These are phyloP conservation scores for Columba guinea DNA, from an alignment of 2,797 vertebrate genomes.

Conservation along the genomic window DNA sequence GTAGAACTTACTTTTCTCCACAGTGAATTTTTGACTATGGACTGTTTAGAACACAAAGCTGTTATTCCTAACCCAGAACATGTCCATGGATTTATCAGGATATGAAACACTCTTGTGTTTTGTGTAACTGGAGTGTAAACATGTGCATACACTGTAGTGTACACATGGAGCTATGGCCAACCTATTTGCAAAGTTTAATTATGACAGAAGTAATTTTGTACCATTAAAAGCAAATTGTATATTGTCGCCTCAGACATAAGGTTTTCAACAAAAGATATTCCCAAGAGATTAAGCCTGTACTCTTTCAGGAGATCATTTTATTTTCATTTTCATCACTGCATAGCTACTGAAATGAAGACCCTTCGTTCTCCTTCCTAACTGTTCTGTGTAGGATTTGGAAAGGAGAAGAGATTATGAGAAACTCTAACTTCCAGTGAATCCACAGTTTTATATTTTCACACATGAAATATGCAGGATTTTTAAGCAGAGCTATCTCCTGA, in stretches of 20 bases:
- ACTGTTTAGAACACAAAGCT: background rate
- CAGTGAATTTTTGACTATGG: background rate
- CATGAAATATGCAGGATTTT: background rate
- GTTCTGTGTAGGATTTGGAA: background rate
- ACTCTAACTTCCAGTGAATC: background rate
- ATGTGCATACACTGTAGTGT: background rate
- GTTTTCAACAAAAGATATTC: background rate
- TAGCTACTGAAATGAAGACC: background rate
- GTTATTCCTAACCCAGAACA: background rate
- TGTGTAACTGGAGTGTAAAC: background rate
- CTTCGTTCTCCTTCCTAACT: background rate
- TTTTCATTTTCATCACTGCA: background rate
- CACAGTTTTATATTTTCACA: background rate
- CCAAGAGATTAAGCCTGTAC: background rate
- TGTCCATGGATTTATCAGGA: background rate
- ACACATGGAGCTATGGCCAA: background rate
- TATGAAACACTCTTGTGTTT: background rate
- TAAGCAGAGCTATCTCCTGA: background rate
- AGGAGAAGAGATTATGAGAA: background rate
- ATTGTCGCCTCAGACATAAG: background rate
- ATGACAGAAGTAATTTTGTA: background rate
- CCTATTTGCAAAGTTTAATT: conserved; percentile 19
- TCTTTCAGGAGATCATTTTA: background rate
- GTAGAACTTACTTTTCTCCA: background rate
- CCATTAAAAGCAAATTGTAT: background rate